Percentiles rank a stretch among this genome's conserved stretches.
phyloP scores from a whole-genome alignment of 2,888 invertebrate species.

The Epinotia brunnichana region DNA sequence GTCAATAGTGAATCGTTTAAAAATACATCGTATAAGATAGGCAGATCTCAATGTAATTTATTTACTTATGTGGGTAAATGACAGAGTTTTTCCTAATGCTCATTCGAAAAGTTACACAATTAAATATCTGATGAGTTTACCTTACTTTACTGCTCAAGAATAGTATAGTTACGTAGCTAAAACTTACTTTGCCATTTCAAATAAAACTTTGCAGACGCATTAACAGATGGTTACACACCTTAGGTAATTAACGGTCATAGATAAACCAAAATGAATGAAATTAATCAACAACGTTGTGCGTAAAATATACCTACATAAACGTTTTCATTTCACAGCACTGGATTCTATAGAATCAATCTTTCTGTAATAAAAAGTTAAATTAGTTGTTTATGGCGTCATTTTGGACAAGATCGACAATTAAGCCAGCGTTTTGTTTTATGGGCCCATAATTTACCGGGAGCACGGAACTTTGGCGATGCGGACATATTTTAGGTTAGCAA shows the following conservation, averaged over 20 bases:
- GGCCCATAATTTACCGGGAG: constrained; percentile 21
- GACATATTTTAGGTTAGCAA: constrained; percentile 28
- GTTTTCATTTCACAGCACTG: background rate
- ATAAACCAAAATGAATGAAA: background rate
- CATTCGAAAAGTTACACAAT: too few species aligned
- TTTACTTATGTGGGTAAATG: too few species aligned
- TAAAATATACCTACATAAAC: background rate
- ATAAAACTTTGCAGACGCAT: constrained; percentile 7
- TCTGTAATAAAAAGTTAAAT: constrained; percentile 35
- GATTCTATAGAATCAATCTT: background rate
- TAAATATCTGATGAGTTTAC: too few species aligned
- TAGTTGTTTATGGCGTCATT: constrained; percentile 37
- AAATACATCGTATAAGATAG: too few species aligned
- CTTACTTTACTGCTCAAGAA: too few species aligned
- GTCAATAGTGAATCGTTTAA: too few species aligned
- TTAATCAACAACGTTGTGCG: background rate
- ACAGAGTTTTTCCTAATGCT: too few species aligned
- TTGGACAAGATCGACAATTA: constrained; percentile 39
- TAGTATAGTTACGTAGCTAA: background rate
- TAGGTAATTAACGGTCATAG: background rate
- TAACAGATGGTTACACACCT: background rate
- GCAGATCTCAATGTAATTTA: too few species aligned
- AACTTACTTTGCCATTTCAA: background rate
- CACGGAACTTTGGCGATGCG: constrained; percentile 21
- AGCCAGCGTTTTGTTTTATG: constrained; percentile 32